Percentiles rank a stretch among this genome's conserved stretches.
phyloP scores from a whole-genome alignment of 2,888 invertebrate genomes.

The Cheiracanthium punctorium region DNA sequence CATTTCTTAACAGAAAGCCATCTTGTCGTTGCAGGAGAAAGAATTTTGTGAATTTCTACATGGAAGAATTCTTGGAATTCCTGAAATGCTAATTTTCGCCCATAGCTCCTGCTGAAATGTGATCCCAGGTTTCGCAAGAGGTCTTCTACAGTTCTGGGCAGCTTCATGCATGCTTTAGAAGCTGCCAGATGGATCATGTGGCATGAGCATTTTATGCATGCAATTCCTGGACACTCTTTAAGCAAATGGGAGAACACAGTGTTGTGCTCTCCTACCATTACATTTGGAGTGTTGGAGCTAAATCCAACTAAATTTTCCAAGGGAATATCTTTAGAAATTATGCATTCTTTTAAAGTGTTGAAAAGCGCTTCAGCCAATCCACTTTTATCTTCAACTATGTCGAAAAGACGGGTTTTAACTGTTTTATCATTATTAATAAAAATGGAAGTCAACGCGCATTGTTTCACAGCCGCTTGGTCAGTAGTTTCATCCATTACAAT shows the following conservation, averaged over 20 bases:
- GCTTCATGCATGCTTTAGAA: neutral
- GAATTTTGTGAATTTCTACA: neutral
- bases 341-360: neutral
- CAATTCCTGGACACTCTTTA: neutral
- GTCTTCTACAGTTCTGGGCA: neutral
- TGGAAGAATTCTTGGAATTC: conserved; percentile 3
- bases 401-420: neutral
- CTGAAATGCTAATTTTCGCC: neutral
- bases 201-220: neutral
- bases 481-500: neutral
- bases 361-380: neutral
- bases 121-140: neutral
- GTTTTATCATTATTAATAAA: neutral
- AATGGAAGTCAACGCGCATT: neutral
- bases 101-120: neutral
- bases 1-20: neutral
- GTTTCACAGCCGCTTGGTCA: neutral
- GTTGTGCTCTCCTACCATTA: neutral
- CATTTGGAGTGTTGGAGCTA: neutral
- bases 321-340: neutral
- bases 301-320: neutral
- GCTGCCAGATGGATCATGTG: neutral
- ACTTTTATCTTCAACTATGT: neutral
- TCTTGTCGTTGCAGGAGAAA: neutral
- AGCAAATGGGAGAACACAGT: neutral